phyloP scores from a whole-genome alignment of 1,140 invertebrate species.

The Venturia canescens region DNA sequence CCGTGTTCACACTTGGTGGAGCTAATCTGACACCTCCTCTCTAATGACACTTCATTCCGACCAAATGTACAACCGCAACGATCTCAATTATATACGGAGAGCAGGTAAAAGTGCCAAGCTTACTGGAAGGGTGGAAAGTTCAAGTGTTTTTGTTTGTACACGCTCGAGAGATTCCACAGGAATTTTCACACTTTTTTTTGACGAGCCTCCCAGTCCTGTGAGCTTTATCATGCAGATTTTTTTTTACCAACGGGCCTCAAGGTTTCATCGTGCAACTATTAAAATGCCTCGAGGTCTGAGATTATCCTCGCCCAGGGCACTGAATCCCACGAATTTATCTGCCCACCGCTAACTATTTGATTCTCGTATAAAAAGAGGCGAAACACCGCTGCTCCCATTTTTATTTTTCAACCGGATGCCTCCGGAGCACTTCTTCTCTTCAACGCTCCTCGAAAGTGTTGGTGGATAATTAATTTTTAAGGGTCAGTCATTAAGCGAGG shows the following conservation, averaged over 20 bases:
- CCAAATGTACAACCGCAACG: not conserved
- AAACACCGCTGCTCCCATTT: too few species aligned
- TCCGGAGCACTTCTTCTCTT: too few species aligned
- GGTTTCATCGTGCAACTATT: too few species aligned
- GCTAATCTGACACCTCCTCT: not conserved
- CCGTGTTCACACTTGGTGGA: not conserved
- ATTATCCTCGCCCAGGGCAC: too few species aligned
- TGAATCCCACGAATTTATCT: too few species aligned
- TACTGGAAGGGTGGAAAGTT: not conserved
- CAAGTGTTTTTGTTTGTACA: not conserved
- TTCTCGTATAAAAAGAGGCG: too few species aligned
- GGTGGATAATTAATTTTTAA: slow-evolving; percentile 39
- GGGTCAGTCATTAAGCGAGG: slow-evolving; percentile 19
- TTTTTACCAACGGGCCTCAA: too few species aligned
- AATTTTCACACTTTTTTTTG: not conserved
- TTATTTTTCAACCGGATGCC: not conserved
- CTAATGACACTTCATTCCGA: slow-evolving; percentile 1
- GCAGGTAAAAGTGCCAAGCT: not conserved
- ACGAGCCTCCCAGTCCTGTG: too few species aligned
- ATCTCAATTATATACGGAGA: not conserved
- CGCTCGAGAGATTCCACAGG: not conserved
- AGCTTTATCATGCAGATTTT: too few species aligned
- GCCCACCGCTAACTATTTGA: too few species aligned
- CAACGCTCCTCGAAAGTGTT: not conserved
- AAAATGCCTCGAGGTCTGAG: too few species aligned